Evolutionary conservation across 2,888 invertebrate genomes (phyloP), one percentile per base, ranked within the genome.

Genomic region (Mycalesis mineus): DNA sequence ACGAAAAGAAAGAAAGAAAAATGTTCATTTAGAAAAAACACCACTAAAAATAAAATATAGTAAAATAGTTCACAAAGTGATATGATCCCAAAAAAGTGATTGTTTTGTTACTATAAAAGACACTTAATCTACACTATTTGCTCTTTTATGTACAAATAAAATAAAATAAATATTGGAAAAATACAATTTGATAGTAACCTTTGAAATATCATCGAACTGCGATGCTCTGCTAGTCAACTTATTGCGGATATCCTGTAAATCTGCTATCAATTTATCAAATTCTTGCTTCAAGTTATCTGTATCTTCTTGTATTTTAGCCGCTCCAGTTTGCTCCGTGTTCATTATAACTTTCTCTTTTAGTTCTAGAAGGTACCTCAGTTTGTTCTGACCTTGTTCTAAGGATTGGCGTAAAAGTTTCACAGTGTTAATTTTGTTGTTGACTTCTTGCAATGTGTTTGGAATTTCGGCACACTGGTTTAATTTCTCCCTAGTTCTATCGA

Each of bases 281-380:
- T 98, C 97, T 69, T 94, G 92, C 74, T 97, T 96, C 22, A 97
- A 84, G 64, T 92, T 94, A 74, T 97, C 97, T 0, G 97, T 97
- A 70, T 97, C 97, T 75, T 98, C 97, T 73, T 97, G 94, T 58
- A 98, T 97, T 78, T 96, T 96, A 0, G 93, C 93, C 0, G 96
- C 96, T 0, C 98, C 98, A 52, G 93, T 92, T 65, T 95, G 94
- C 81, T 97, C 97, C 0, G 98, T 98, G 74, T 97, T 97, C 91
- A 97, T 94, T 7, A 97, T 95, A 0, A 98, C 97, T 73, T 96
- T 95, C 78, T 98, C 98, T 74, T 97, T 97, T 1, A 97, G 88
- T 72, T 98, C 98, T 33, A 97, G 84, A 50, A 97, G 93, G 75
- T 97, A 97, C 44, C 83, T 80, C 7, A 88, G 66, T 65, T 88